Base-by-base conservation (phyloP, 1,140 invertebrate species). In the Rhopalosiphum padi region DNA sequence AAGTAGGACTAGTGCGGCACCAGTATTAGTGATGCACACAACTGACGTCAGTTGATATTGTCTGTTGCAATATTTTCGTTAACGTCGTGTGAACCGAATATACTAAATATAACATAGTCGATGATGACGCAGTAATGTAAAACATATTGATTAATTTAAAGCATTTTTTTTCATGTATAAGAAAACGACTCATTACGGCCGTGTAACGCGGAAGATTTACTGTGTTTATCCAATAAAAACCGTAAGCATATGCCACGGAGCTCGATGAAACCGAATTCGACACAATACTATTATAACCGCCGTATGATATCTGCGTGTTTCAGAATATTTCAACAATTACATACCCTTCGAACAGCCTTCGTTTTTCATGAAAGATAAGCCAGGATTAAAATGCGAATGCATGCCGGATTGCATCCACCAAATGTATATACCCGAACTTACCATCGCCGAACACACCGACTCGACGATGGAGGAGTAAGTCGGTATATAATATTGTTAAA, bases 311-410 rank as follows among this genome's bases (percentile, higher is more conserved):
- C 48, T 21, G 30, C 48, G 2, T 87, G 86, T 94, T 90, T 37
- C 85, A 95, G 94, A 91, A 60, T 48, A 94, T 18, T 94, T 95
- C 87, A 95, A 94, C 53, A 94, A 94, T 82, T 85, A 91, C 18
- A 94, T 94, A 41, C 94, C 94, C 2, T 37, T 48, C 37, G 48
- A 77, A 1, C 90, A 91, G 35, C 91, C 94, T 15, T 82, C 87
- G 22, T 94, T 94, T 94, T 94, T 94, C 60, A 37, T 88, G 11
- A 77, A 91, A 37, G 93, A 94, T 30, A 87, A 94, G 35, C 41
- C 93, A 0, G 94, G 94, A 25, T 94, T 95, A 90, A 53, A 90
- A 15, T 95, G 95, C 90, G 87, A 94, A 2, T 95, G 95, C 82
- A 94, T 93, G 25, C 53, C 94, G 8, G 95, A 95, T 48, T 95